Evolutionary conservation across 2,797 vertebrate genomes (phyloP).

Genomic region (Chaenodraco wilsoni): DNA sequence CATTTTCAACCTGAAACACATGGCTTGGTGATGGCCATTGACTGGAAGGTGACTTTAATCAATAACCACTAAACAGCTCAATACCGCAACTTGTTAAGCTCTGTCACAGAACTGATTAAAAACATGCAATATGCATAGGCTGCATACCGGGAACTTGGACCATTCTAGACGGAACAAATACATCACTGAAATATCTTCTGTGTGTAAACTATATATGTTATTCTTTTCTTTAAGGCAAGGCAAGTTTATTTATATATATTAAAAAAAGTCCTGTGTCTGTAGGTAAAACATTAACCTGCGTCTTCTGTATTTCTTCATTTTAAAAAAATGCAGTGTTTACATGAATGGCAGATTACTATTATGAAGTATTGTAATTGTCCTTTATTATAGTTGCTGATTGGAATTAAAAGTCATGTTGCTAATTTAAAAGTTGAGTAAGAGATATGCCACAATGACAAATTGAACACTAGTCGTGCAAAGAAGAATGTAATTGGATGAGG

Average conservation of each 20-base stretch:
- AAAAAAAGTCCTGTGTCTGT: constrained; percentile 1
- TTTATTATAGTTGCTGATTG: constrained; percentile 33
- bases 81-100: background rate
- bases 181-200: background rate
- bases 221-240: no score
- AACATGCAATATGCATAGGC: constrained; percentile 6
- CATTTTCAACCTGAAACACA: constrained; percentile 37
- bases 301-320: background rate
- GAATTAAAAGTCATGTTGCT: constrained; percentile 39
- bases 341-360: constrained; percentile 30
- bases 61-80: constrained; percentile 11
- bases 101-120: constrained; percentile 5
- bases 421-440: constrained; percentile 64
- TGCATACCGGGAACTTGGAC: background rate
- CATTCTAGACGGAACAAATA: background rate
- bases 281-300: background rate
- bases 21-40: constrained; percentile 38
- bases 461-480: constrained; percentile 65
- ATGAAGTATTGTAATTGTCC: constrained; percentile 35
- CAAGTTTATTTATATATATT: background rate
- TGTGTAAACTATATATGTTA: background rate
- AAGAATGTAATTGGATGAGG: constrained; percentile 71
- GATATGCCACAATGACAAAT: constrained; percentile 58
- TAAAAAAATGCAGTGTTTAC: background rate
- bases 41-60: constrained; percentile 42